These are phyloP conservation scores for Laspeyria flexula DNA, from an alignment of 2,888 invertebrate species.

Conservation along the genomic window DNA sequence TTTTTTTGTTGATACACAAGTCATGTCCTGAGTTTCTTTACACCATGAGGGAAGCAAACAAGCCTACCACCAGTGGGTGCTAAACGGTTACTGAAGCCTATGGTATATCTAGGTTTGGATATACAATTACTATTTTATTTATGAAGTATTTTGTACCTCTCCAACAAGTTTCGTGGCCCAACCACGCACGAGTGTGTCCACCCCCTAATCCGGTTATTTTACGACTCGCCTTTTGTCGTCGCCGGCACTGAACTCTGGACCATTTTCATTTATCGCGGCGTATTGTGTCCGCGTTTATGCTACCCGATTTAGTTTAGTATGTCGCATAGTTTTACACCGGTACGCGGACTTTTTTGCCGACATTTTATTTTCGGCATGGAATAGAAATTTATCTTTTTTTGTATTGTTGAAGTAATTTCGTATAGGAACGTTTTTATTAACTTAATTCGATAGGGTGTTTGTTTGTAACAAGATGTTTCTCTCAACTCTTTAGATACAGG, in stretches of 20 bases:
- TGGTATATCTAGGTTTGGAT: no score
- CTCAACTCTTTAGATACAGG: no score
- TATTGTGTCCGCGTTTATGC: conserved; percentile 62
- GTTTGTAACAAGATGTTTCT: no score
- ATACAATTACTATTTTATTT: no score
- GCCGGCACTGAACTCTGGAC: conserved; percentile 65
- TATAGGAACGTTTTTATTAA: no score
- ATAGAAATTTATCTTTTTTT: not conserved
- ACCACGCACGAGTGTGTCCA: conserved; percentile 55
- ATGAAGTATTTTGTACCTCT: no score
- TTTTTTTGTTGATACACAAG: no score
- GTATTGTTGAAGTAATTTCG: not conserved
- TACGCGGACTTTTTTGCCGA: conserved; percentile 18
- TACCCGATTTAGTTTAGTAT: conserved; percentile 56
- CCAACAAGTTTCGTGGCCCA: conserved; percentile 50
- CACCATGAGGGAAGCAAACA: no score
- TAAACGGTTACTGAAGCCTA: no score
- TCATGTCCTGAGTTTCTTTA: no score
- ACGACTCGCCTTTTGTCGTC: conserved; percentile 72
- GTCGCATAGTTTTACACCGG: conserved; percentile 37
- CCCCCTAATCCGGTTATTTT: conserved; percentile 79
- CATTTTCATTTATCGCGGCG: conserved; percentile 74
- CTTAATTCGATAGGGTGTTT: no score
- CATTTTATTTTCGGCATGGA: conserved; percentile 9
- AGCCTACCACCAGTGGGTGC: no score